Conservation (phyloP, 2,797 vertebrate genomes). For the Sternotherus odoratus region DNA sequence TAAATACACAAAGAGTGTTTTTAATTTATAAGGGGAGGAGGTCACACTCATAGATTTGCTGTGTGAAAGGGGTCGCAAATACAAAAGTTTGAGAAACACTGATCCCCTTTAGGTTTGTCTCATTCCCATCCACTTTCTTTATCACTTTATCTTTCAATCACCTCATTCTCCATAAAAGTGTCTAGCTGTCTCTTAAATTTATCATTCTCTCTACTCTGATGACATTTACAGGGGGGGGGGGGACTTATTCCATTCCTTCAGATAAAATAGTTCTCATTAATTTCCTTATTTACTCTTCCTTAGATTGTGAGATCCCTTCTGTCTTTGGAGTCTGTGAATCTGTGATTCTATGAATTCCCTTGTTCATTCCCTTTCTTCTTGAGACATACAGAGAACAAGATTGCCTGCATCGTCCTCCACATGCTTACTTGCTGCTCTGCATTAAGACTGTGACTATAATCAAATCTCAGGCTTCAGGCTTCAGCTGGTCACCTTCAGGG, state of each 20-base stretch:
- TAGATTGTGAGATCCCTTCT: background rate
- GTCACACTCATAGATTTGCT: too few relatives aligned
- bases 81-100: too few relatives aligned
- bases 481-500: too few relatives aligned
- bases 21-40: too few relatives aligned
- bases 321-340: background rate
- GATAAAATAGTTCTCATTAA: background rate
- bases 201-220: background rate
- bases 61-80: too few relatives aligned
- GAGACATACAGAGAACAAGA: background rate
- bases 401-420: background rate
- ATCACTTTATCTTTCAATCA: background rate
- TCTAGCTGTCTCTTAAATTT: background rate
- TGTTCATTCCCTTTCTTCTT: background rate
- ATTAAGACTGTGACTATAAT: background rate
- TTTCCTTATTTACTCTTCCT: background rate
- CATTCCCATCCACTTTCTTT: conserved; percentile 5
- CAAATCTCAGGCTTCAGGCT: background rate
- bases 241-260: background rate
- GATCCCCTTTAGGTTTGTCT: conserved; percentile 16
- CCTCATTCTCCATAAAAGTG: background rate
- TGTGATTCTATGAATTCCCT: background rate
- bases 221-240: background rate
- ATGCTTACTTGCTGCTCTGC: background rate
- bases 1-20: too few relatives aligned